Conservation (phyloP, 2,113 vertebrate genomes). For the Notothenia rossii region DNA sequence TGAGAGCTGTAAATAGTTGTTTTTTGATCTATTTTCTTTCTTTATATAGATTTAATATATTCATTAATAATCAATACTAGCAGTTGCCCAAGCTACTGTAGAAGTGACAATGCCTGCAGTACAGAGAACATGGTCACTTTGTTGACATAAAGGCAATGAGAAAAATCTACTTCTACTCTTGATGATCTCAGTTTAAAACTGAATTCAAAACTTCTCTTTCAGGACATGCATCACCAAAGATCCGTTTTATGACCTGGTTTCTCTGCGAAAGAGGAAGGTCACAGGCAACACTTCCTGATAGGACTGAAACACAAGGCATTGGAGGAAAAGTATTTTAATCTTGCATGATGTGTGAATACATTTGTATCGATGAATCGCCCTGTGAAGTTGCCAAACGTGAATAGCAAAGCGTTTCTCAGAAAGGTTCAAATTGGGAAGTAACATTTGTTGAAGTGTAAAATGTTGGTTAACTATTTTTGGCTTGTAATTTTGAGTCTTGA, state of each 20-base stretch:
- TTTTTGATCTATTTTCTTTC: not conserved
- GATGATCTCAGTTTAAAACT: not conserved
- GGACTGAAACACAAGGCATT: slow-evolving; percentile 17
- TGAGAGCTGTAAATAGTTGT: not conserved
- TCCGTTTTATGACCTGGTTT: slow-evolving; percentile 92
- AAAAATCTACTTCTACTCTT: not conserved
- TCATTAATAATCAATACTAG: not conserved
- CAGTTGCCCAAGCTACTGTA: too few relatives aligned
- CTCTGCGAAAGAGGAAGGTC: slow-evolving; percentile 90
- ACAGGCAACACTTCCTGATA: slow-evolving; percentile 62
- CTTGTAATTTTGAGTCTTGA: not conserved
- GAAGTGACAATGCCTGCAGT: too few relatives aligned
- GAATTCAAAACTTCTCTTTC: slow-evolving; percentile 6
- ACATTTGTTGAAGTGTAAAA: not conserved
- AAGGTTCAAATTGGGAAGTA: slow-evolving; percentile 7
- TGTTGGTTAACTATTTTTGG: not conserved
- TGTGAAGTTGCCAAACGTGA: not conserved
- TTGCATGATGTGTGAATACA: not conserved
- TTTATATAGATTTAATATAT: not conserved
- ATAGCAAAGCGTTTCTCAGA: slow-evolving; percentile 2
- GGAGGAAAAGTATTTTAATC: not conserved
- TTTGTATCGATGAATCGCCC: not conserved
- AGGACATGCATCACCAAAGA: slow-evolving; percentile 93
- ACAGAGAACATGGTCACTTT: too few relatives aligned
- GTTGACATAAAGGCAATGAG: not conserved